Evolutionary conservation across 1,140 invertebrate species (phyloP).

Genomic region (Cydia fagiglandana): DNA sequence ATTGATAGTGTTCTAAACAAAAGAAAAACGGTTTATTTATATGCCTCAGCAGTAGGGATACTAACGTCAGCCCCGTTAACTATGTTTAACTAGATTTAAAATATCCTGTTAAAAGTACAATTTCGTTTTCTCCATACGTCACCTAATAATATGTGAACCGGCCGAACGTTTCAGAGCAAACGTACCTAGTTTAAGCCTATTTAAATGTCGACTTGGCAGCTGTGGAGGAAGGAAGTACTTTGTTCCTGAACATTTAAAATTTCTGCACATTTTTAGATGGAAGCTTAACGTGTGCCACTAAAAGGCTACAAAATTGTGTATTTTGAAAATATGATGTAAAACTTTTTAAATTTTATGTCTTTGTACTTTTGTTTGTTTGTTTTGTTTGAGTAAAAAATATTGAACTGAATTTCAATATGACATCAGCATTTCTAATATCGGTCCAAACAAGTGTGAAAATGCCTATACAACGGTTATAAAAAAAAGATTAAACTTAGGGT

Average conservation of each 20-base stretch:
- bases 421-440: too few species aligned
- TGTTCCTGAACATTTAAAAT: constrained; percentile 35
- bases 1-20: too few species aligned
- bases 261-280: constrained; percentile 33
- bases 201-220: constrained; percentile 36
- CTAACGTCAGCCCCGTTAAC: too few species aligned
- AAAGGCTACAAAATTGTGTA: constrained; percentile 6
- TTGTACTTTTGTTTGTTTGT: too few species aligned
- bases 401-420: too few species aligned
- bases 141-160: constrained; percentile 30
- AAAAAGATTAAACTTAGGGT: too few species aligned
- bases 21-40: too few species aligned
- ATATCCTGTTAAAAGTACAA: neutral
- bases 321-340: neutral
- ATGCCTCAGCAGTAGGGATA: too few species aligned
- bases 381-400: too few species aligned
- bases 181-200: constrained; percentile 35
- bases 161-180: constrained; percentile 25
- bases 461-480: too few species aligned
- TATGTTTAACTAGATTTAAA: neutral
- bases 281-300: constrained; percentile 21
- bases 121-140: constrained; percentile 4
- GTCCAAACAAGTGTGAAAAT: too few species aligned
- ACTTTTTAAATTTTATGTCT: neutral
- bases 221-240: constrained; percentile 35